These are phyloP conservation scores for Spheniscus mendiculus DNA, from an alignment of 2,113 vertebrate genomes.

Conservation along the genomic window DNA sequence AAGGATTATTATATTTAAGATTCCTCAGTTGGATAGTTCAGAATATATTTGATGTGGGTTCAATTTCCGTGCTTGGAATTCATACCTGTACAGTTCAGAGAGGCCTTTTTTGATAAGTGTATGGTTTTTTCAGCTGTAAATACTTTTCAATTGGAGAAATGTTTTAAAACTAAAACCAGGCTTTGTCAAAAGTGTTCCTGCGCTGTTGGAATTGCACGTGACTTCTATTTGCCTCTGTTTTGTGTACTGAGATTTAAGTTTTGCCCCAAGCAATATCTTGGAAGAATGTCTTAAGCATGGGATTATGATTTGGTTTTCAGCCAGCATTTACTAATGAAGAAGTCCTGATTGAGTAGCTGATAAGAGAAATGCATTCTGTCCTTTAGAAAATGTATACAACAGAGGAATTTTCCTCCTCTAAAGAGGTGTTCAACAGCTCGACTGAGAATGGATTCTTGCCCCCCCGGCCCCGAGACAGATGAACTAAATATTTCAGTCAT, in stretches of 20 bases:
- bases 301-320: background rate
- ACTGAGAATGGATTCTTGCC: background rate
- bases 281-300: background rate
- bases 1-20: background rate
- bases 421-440: background rate
- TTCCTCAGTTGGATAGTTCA: background rate
- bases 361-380: background rate
- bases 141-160: background rate
- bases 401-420: background rate
- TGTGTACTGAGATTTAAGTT: background rate
- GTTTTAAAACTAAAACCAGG: background rate
- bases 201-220: fast-evolving
- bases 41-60: background rate
- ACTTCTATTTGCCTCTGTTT: background rate
- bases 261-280: background rate
- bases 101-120: background rate
- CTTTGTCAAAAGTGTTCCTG: background rate
- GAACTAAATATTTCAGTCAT: background rate
- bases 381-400: background rate
- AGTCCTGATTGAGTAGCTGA: background rate
- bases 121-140: background rate
- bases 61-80: background rate
- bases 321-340: too few relatives aligned
- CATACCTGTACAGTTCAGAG: background rate
- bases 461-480: fast-evolving